A percentile compares a stretch with the other conserved stretches of the same genome.
Evolutionary conservation across 1,140 invertebrate species (phyloP).

Genomic region (Hestina assimilis): DNA sequence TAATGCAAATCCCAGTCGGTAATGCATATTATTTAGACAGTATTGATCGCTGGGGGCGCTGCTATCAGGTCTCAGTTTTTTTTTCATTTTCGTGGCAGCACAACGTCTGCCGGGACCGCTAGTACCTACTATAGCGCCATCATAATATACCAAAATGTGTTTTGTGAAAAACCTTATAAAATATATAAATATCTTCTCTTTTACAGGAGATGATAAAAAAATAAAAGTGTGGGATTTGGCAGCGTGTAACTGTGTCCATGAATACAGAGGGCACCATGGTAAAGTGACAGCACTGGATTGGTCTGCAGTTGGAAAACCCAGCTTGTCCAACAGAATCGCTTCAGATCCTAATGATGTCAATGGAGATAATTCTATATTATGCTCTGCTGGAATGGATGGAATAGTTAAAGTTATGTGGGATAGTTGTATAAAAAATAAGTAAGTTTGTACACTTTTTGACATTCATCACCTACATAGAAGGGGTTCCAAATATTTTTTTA

Average conservation of each 20-base stretch:
- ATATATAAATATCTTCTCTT: not conserved
- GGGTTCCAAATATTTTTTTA: no score
- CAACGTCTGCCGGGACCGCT: no score
- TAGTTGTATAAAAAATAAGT: constrained; percentile 69
- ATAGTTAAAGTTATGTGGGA: constrained; percentile 70
- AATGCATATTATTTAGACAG: no score
- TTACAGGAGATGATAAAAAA: constrained; percentile 78
- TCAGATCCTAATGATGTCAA: constrained; percentile 43
- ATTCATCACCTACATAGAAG: no score
- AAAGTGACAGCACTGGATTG: constrained; percentile 85
- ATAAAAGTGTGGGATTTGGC: constrained; percentile 81
- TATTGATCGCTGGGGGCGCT: no score
- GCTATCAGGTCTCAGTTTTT: no score
- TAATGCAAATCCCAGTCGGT: no score
- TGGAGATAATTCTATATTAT: constrained; percentile 59
- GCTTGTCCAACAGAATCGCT: constrained; percentile 78
- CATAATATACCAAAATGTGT: no score
- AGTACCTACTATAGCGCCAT: no score
- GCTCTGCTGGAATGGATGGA: constrained; percentile 74
- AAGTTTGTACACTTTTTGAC: no score
- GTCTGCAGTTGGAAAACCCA: constrained; percentile 66
- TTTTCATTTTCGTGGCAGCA: no score
- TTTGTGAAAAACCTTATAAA: no score
- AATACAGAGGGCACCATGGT: constrained; percentile 88
- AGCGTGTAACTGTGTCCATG: constrained; percentile 78